Evolutionary conservation across 2,888 invertebrate species (phyloP).

Genomic region (Philereme vetulata): DNA sequence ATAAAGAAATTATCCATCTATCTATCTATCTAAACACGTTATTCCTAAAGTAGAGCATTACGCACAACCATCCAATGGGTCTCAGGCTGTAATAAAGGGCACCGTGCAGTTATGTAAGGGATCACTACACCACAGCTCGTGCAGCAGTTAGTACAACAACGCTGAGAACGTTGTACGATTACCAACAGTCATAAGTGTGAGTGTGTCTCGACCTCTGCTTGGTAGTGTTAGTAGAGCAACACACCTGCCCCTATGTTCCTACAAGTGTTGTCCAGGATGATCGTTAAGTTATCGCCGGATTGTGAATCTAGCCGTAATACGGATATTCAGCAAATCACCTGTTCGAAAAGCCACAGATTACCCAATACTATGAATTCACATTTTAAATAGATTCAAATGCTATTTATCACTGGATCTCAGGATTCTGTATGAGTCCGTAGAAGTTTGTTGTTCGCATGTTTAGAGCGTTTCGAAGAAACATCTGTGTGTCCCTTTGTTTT

Average conservation of each 20-base stretch:
- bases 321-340: slow-evolving; percentile 9
- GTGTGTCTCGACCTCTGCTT: slow-evolving; percentile 30
- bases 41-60: slow-evolving; percentile 28
- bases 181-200: slow-evolving; percentile 27
- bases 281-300: background rate
- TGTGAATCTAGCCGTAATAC: background rate
- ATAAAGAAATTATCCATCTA: no score
- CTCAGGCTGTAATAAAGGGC: slow-evolving; percentile 31
- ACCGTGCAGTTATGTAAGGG: slow-evolving; percentile 40
- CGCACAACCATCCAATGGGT: slow-evolving; percentile 9
- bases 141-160: slow-evolving; percentile 10
- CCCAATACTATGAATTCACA: slow-evolving; percentile 7
- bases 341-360: slow-evolving; percentile 13
- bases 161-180: slow-evolving; percentile 33
- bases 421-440: slow-evolving; percentile 24
- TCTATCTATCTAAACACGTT: no score
- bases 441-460: slow-evolving; percentile 52
- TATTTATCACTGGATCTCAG: slow-evolving; percentile 47
- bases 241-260: slow-evolving; percentile 38
- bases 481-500: slow-evolving; percentile 64
- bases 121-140: slow-evolving; percentile 25
- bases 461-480: slow-evolving; percentile 55
- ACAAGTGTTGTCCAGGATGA: slow-evolving; percentile 23
- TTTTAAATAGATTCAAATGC: slow-evolving; percentile 45
- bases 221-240: slow-evolving; percentile 41